Evolutionary conservation across 2,113 vertebrate species (phyloP).

Genomic region (Oceanites oceanicus): DNA sequence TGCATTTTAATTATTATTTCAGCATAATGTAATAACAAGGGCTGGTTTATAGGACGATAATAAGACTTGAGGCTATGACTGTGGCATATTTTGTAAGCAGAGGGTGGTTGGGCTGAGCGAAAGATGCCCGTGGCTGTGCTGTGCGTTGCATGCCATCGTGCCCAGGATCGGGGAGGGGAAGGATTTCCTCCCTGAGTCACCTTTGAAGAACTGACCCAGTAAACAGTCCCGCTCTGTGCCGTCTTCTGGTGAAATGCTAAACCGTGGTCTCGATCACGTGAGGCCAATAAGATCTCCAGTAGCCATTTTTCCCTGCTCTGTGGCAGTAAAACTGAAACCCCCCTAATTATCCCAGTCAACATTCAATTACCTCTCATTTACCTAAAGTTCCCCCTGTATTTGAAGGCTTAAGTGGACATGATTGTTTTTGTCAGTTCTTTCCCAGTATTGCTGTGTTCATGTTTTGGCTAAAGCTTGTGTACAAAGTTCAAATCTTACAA

Average conservation of each 20-base stretch:
- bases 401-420: not conserved
- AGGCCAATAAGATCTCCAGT: not conserved
- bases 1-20: slow-evolving; percentile 61
- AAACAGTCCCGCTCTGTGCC: not conserved
- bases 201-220: not conserved
- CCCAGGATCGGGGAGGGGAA: not conserved
- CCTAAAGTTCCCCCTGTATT: not conserved
- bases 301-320: not conserved
- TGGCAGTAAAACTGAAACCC: not conserved
- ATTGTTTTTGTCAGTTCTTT: not conserved
- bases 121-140: not conserved
- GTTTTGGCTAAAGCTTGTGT: not conserved
- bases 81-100: slow-evolving; percentile 31
- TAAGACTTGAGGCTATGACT: slow-evolving; percentile 22
- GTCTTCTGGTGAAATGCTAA: not conserved
- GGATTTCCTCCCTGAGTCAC: not conserved
- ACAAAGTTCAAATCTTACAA: not conserved
- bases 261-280: fast-evolving
- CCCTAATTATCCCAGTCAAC: not conserved
- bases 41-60: slow-evolving; percentile 1
- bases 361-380: not conserved
- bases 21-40: slow-evolving; percentile 15
- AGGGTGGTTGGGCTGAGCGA: not conserved
- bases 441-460: not conserved
- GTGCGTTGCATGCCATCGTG: fast-evolving